Conservation (phyloP, 2,113 vertebrate species). For the chimpanzee (Pan troglodytes) region DNA sequence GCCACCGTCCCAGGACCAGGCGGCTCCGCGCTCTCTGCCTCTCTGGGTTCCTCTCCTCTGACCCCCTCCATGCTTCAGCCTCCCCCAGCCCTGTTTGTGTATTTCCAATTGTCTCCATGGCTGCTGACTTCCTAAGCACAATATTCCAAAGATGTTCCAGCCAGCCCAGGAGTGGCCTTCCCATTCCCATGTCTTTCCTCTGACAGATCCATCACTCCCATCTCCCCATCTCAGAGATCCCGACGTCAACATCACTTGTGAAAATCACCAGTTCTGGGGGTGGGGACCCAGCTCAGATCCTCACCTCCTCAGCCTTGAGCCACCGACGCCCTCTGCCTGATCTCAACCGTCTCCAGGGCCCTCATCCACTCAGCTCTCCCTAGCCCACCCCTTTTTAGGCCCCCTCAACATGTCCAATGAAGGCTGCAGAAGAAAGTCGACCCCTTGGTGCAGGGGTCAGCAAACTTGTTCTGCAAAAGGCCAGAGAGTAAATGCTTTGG, state of each 20-base stretch:
- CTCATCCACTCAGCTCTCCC: not conserved
- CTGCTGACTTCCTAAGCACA: not conserved
- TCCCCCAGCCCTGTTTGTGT: not conserved
- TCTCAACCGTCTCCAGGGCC: not conserved
- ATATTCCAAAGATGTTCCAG: not conserved
- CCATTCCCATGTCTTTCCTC: not conserved
- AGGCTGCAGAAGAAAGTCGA: not conserved
- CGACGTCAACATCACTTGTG: not conserved
- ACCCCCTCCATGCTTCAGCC: not conserved
- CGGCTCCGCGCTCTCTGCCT: not conserved
- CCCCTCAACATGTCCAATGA: not conserved
- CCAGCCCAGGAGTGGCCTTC: no score
- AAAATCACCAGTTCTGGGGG: not conserved
- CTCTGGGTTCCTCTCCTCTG: not conserved
- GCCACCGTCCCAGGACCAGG: not conserved
- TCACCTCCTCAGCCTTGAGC: not conserved
- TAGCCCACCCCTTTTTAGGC: not conserved
- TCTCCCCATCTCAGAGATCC: not conserved
- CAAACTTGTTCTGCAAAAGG: not conserved
- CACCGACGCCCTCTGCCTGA: not conserved
- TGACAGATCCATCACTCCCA: not conserved
- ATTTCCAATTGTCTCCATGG: not conserved
- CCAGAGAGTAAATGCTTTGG: not conserved
- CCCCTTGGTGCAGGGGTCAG: rapidly evolving
- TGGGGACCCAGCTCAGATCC: not conserved